A percentile compares a stretch with the other conserved stretches of the same genome.
Conservation (phyloP, 2,888 invertebrate species). For the Synanthedon vespiformis region DNA sequence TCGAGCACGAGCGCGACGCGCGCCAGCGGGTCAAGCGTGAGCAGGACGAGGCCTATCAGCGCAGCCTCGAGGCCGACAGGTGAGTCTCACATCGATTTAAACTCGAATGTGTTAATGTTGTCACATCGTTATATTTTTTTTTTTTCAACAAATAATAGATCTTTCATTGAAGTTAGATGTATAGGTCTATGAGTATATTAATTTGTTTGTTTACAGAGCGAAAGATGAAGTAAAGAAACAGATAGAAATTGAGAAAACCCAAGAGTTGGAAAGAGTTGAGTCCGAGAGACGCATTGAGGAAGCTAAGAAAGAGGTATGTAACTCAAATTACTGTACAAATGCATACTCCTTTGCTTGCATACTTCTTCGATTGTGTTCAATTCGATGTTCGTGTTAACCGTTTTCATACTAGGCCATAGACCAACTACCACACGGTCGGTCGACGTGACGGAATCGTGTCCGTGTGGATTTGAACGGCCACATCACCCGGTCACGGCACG, state of each 20-base stretch:
- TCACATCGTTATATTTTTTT: too few species aligned
- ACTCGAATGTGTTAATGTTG: too few species aligned
- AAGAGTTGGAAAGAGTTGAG: conserved; percentile 79
- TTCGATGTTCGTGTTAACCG: too few species aligned
- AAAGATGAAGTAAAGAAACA: conserved; percentile 88
- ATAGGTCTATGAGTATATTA: not conserved
- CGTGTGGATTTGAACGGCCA: too few species aligned
- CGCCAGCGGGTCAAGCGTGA: conserved; percentile 91
- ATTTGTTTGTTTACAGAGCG: conserved; percentile 68
- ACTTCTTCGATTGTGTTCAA: too few species aligned
- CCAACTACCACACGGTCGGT: too few species aligned
- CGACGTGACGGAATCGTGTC: too few species aligned
- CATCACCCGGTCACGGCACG: too few species aligned
- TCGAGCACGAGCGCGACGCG: conserved; percentile 90
- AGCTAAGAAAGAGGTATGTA: conserved; percentile 78
- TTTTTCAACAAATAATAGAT: too few species aligned
- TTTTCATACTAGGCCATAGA: too few species aligned
- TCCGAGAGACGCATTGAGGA: conserved; percentile 79
- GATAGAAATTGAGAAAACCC: conserved; percentile 79
- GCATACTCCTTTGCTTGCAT: too few species aligned
- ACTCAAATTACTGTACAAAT: too few species aligned
- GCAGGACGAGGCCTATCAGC: conserved; percentile 94
- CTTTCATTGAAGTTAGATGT: not conserved
- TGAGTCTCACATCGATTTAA: conserved; percentile 17
- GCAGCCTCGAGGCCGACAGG: conserved; percentile 88